A percentile compares a stretch with the other conserved stretches of the same genome.
Conservation (phyloP, 1,140 invertebrate species). For the Leptopilina clavipes region DNA sequence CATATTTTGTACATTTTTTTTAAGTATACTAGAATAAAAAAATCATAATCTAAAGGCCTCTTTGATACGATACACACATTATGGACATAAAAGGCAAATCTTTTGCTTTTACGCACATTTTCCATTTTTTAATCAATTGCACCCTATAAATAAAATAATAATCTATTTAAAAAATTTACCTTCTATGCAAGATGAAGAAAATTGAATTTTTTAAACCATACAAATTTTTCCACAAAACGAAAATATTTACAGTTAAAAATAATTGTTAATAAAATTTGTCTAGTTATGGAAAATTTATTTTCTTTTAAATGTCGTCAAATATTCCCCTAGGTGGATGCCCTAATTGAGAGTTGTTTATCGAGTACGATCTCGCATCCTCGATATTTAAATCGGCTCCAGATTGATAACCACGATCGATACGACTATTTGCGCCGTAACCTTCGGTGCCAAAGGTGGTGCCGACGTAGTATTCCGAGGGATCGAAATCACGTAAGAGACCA, state of each 20-base stretch:
- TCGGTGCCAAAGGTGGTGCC: conserved; percentile 73
- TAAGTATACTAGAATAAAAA: not conserved
- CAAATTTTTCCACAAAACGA: not conserved
- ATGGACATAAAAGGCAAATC: not conserved
- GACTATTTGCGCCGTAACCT: conserved; percentile 72
- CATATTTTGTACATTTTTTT: not conserved
- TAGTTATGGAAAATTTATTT: not conserved
- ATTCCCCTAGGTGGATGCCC: conserved; percentile 84
- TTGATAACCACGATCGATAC: conserved; percentile 70
- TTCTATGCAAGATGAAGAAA: no score
- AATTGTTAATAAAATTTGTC: not conserved
- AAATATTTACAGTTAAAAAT: not conserved
- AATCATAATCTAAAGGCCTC: not conserved
- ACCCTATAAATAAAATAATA: no score
- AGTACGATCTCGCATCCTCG: conserved; percentile 61
- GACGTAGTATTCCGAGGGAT: conserved; percentile 79
- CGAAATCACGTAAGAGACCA: conserved; percentile 78
- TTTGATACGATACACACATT: not conserved
- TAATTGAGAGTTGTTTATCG: conserved; percentile 67
- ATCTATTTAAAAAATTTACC: no score
- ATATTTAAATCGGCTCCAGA: conserved; percentile 64
- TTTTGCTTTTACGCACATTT: not conserved
- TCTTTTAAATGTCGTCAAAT: conserved; percentile 87
- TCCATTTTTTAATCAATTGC: no score
- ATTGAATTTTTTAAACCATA: no score